These are phyloP conservation scores for Amazona guildingii DNA, from an alignment of 2,113 vertebrate species.

Conservation along the genomic window DNA sequence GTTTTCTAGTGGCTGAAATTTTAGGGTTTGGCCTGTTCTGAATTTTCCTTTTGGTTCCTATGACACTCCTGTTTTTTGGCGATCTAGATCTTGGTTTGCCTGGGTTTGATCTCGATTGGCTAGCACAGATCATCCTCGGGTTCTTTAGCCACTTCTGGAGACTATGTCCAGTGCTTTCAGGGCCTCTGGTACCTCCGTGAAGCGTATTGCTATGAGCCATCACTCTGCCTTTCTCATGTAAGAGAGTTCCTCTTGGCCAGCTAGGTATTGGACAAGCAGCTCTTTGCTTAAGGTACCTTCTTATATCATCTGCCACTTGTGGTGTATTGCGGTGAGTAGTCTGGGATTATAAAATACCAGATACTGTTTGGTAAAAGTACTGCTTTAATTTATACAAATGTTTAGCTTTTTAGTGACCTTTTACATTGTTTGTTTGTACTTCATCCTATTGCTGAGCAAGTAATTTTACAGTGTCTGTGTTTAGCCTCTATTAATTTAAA, in stretches of 20 bases:
- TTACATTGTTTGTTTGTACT: constrained; percentile 40
- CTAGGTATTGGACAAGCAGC: constrained; percentile 90
- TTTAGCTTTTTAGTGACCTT: constrained; percentile 41
- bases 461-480: not conserved
- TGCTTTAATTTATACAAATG: constrained; percentile 20
- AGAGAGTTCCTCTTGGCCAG: constrained; percentile 76
- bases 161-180: constrained; percentile 76
- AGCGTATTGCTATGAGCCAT: constrained; percentile 70
- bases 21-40: constrained; percentile 87
- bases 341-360: constrained; percentile 80
- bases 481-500: constrained; percentile 43
- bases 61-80: constrained; percentile 91
- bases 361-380: constrained; percentile 52
- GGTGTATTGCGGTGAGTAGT: constrained; percentile 88
- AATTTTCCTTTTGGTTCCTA: constrained; percentile 94
- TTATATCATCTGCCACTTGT: constrained; percentile 69
- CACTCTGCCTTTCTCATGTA: constrained; percentile 75
- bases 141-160: constrained; percentile 77
- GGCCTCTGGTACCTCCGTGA: constrained; percentile 73
- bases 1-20: constrained; percentile 74
- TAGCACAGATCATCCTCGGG: constrained; percentile 97
- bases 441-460: not conserved
- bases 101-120: constrained; percentile 86
- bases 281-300: constrained; percentile 88
- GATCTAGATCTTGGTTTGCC: constrained; percentile 93